A percentile compares a stretch with the other conserved stretches of the same genome.
Evolutionary conservation across 2,113 vertebrate species (phyloP).

Genomic region (Tragulus kanchil): DNA sequence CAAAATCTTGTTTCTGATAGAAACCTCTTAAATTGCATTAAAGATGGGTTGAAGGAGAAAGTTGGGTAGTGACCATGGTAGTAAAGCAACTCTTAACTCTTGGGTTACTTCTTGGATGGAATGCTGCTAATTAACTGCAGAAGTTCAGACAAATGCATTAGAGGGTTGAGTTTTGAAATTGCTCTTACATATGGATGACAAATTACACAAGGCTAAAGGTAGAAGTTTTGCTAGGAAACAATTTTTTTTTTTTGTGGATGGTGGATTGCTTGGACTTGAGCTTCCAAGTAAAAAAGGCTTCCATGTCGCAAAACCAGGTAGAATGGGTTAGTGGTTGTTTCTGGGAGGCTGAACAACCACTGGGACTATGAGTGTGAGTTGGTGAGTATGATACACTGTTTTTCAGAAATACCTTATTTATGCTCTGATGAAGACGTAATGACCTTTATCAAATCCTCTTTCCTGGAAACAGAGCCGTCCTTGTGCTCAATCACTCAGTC

Average conservation of each 20-base stretch:
- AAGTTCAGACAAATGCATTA: neutral
- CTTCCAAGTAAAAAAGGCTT: neutral
- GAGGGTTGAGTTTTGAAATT: neutral
- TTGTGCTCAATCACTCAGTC: neutral
- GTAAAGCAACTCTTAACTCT: neutral
- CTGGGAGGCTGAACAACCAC: neutral
- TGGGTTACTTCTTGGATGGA: neutral
- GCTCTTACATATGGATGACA: neutral
- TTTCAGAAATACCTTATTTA: conserved; percentile 11
- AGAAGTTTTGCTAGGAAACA: neutral
- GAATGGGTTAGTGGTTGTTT: neutral
- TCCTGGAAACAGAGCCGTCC: neutral
- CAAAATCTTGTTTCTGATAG: neutral
- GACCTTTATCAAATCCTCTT: neutral
- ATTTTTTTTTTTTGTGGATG: neutral
- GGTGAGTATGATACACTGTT: neutral
- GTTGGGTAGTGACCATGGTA: neutral
- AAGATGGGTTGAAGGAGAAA: neutral
- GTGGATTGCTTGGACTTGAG: neutral
- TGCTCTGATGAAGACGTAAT: neutral
- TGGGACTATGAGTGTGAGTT: neutral
- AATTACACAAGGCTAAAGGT: neutral
- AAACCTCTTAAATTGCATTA: neutral
- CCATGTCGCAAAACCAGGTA: neutral
- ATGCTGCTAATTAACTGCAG: neutral